Percentiles rank a stretch among this genome's conserved stretches.
phyloP scores from a whole-genome alignment of 2,797 vertebrate species.

The Pseudomugil gertrudae region DNA sequence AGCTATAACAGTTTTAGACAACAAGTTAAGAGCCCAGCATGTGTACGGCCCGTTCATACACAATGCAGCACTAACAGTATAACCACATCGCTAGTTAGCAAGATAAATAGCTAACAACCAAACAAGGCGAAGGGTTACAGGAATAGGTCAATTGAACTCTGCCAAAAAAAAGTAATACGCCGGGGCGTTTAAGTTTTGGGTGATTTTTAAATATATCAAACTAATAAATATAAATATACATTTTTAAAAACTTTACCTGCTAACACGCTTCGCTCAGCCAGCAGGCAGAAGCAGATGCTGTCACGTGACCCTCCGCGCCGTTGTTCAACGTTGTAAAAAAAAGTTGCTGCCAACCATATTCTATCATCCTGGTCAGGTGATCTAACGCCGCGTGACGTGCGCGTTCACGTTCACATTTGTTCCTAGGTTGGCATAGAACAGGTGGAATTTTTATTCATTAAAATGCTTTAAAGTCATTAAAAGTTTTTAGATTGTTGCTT shows the following conservation, averaged over 20 bases:
- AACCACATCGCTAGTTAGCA: constrained; percentile 31
- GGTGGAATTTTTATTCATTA: background rate
- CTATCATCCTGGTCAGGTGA: constrained; percentile 41
- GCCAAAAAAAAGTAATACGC: background rate
- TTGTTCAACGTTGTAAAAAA: constrained; percentile 66
- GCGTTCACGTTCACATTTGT: background rate
- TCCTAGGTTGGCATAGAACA: background rate
- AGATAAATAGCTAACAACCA: constrained; percentile 21
- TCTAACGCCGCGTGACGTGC: constrained; percentile 15
- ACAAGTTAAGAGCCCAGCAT: constrained; percentile 51
- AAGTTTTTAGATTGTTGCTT: background rate
- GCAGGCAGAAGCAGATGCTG: constrained; percentile 80
- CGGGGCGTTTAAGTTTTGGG: rapidly evolving
- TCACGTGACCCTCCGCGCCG: constrained; percentile 76
- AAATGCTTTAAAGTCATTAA: background rate
- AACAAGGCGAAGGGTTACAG: background rate
- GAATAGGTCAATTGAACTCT: background rate
- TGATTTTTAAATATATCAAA: background rate
- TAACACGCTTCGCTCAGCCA: constrained; percentile 86
- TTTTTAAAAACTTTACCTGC: constrained; percentile 82
- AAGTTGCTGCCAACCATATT: constrained; percentile 36
- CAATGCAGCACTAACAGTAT: constrained; percentile 42
- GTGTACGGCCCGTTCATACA: constrained; percentile 64
- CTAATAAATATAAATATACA: constrained; percentile 6
- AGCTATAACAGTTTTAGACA: background rate